phyloP scores from a whole-genome alignment of 2,888 invertebrate species.

The Eugnorisma glareosa region DNA sequence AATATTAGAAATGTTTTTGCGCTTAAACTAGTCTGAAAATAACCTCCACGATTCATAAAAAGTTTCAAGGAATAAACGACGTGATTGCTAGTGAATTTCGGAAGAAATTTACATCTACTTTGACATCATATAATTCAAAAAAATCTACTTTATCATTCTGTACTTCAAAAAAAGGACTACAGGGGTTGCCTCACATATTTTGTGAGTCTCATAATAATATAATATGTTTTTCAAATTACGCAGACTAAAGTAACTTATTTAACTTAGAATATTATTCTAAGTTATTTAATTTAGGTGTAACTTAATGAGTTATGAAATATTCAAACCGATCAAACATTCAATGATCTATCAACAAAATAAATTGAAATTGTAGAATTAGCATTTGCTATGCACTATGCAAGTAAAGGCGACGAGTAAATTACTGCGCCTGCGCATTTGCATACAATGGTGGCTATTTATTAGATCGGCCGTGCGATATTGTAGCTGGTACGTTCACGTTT shows the following conservation, averaged over 20 bases:
- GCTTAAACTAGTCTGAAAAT: neutral
- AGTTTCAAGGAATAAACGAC: neutral
- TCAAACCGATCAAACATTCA: constrained; percentile 30
- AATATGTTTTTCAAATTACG: too few relatives aligned
- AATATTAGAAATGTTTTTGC: too few relatives aligned
- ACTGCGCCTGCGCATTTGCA: constrained; percentile 70
- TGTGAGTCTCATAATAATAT: too few relatives aligned
- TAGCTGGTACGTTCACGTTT: constrained; percentile 4
- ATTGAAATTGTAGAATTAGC: constrained; percentile 66
- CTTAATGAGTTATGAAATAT: neutral
- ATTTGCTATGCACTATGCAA: constrained; percentile 77
- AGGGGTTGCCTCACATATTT: too few relatives aligned
- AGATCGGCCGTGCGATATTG: constrained; percentile 49
- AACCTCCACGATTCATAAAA: neutral
- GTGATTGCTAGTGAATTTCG: too few relatives aligned
- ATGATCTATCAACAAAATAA: constrained; percentile 56
- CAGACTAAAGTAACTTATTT: too few relatives aligned
- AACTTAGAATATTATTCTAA: too few relatives aligned
- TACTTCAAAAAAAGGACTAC: too few relatives aligned
- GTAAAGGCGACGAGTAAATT: constrained; percentile 64
- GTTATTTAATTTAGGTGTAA: too few relatives aligned
- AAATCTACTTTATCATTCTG: too few relatives aligned
- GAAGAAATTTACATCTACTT: too few relatives aligned
- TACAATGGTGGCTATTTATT: constrained; percentile 78
- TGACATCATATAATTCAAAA: too few relatives aligned